Evolutionary conservation across 2,888 invertebrate genomes (phyloP), one percentile per base, ranked within the genome.

Genomic region (Glaucopsyche alexis): DNA sequence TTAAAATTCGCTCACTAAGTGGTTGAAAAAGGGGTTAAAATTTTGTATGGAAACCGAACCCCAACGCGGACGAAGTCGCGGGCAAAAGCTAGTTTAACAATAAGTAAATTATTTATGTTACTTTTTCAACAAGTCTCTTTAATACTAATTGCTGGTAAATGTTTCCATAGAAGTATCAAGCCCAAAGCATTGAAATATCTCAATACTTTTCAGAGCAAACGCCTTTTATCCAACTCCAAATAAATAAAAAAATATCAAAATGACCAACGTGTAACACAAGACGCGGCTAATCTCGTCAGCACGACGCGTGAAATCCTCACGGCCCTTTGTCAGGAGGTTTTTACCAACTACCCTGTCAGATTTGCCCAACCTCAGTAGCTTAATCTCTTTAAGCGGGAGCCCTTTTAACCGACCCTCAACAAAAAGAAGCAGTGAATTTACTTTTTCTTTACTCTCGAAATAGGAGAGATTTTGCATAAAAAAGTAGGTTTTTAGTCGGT

Each of bases 301-400:
- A 16, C 50, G 16, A 66, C 65, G 66, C 72, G 72, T 72, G 72
- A 72, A 72, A 72, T 72, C 72, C 66, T 14, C 49, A 14, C 50
- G 42, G 13, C 19, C 69, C 14, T 66, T 42, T 66, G 72, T n/a
- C 49, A 40, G 66, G 19, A 19, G 65, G 14, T 66, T 72, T 71
- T 72, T 72, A 66, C 66, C 64, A 50, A 40, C 66, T 65, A 50
- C 29, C 69, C 69, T 69, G 69, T 69, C 69, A 69, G 69, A 69
- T 69, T 69, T 69, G 69, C 69, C 69, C 47, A 49, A 69, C 69
- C 49, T 69, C 69, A 69, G 67, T 67, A 67, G 69, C 69, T 69
- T 69, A 69, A 69, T 69, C 69, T 49, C 49, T 47, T 69, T 69
- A 69, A 69, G 29, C 49, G 69, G 69, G 66, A 66, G 40, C 69